Evolutionary conservation across 2,888 invertebrate genomes (phyloP).

Genomic region (Acrobasis consociella): DNA sequence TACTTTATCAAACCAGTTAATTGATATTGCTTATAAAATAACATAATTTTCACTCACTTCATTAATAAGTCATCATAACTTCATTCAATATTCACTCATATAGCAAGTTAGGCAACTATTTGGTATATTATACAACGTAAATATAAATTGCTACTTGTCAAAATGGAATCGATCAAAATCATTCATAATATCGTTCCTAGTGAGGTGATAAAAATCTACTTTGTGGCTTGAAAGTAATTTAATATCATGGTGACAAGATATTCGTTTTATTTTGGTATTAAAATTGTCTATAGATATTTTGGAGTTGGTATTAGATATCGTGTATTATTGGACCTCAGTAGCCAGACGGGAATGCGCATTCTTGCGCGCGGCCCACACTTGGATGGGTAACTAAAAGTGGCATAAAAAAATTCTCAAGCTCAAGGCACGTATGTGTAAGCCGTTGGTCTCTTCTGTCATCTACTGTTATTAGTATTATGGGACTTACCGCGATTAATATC

Average conservation of each 20-base stretch:
- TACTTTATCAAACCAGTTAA: background rate
- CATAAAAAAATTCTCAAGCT: no score
- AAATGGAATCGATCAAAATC: background rate
- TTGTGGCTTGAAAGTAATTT: background rate
- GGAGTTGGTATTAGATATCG: no score
- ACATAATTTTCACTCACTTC: background rate
- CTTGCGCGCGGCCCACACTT: no score
- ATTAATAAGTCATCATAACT: constrained; percentile 8
- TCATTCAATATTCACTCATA: constrained; percentile 4
- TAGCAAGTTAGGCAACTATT: background rate
- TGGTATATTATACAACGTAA: background rate
- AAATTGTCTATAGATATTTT: no score
- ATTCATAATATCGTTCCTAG: background rate
- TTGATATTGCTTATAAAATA: background rate
- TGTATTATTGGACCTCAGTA: no score
- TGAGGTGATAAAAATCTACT: background rate
- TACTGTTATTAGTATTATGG: no score
- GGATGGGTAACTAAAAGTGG: no score
- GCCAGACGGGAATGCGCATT: no score
- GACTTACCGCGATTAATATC: no score
- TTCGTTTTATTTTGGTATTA: background rate
- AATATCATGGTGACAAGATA: background rate
- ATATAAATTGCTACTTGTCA: background rate
- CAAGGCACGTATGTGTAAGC: no score
- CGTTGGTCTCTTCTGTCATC: no score